Conservation (phyloP, 2,797 vertebrate genomes). For the Chloroceryle inda region DNA sequence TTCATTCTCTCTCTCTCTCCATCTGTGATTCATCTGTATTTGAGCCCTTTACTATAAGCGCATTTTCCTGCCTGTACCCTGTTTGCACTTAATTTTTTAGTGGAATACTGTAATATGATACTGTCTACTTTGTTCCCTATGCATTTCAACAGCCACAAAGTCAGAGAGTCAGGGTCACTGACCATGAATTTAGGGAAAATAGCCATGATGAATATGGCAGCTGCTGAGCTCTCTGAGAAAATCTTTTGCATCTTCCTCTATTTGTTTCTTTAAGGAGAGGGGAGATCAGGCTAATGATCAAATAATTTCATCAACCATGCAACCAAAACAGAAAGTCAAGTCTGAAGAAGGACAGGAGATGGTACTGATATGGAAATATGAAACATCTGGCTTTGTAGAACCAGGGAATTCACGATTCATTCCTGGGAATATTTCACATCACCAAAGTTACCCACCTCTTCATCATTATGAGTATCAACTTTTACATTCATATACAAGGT, state of each 20-base stretch:
- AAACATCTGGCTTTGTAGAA: neutral
- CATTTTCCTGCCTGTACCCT: neutral
- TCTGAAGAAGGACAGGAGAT: neutral
- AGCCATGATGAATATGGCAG: neutral
- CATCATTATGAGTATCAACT: neutral
- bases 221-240: neutral
- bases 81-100: neutral
- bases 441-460: neutral
- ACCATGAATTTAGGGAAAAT: neutral
- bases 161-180: neutral
- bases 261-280: neutral
- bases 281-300: neutral
- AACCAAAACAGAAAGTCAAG: neutral
- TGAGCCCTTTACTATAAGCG: neutral
- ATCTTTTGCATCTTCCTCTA: neutral
- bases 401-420: neutral
- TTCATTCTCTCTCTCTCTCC: neutral
- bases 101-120: neutral
- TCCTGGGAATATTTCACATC: neutral
- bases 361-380: neutral
- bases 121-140: neutral
- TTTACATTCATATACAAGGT: neutral
- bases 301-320: neutral
- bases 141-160: neutral
- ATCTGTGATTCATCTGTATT: neutral